A percentile compares a stretch with the other conserved stretches of the same genome.
Conservation (phyloP, 1,140 invertebrate species). For the Ceratina calcarata region DNA sequence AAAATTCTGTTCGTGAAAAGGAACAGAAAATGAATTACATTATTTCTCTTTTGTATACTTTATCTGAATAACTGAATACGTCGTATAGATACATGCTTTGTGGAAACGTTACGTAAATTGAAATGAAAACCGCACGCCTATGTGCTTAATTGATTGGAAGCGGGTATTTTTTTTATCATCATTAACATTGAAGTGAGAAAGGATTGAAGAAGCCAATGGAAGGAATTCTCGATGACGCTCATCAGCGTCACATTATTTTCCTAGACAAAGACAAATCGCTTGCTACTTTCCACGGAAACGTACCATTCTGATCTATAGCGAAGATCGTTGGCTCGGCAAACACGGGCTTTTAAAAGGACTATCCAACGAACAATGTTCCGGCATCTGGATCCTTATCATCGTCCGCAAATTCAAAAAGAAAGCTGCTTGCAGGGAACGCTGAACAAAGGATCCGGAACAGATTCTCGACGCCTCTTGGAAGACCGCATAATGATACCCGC, state of each 20-base stretch:
- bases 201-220: too few species aligned
- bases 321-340: neutral
- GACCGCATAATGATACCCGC: constrained; percentile 3
- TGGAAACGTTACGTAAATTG: too few species aligned
- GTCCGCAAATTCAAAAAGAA: constrained; percentile 24
- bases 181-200: too few species aligned
- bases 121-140: too few species aligned
- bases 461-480: constrained; percentile 13
- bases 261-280: constrained; percentile 14
- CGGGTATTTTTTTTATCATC: too few species aligned
- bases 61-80: too few species aligned
- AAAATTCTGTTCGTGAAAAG: neutral
- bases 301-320: neutral
- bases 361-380: constrained; percentile 19
- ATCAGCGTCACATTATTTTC: constrained; percentile 17
- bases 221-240: neutral
- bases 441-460: constrained; percentile 45
- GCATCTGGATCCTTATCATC: constrained; percentile 39
- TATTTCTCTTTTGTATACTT: too few species aligned
- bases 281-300: neutral
- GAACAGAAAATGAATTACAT: neutral
- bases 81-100: too few species aligned
- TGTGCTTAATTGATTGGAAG: too few species aligned
- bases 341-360: constrained; percentile 12
- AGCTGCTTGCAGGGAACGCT: neutral